phyloP scores from a whole-genome alignment of 2,113 vertebrate species.

The Ailurus styani region DNA sequence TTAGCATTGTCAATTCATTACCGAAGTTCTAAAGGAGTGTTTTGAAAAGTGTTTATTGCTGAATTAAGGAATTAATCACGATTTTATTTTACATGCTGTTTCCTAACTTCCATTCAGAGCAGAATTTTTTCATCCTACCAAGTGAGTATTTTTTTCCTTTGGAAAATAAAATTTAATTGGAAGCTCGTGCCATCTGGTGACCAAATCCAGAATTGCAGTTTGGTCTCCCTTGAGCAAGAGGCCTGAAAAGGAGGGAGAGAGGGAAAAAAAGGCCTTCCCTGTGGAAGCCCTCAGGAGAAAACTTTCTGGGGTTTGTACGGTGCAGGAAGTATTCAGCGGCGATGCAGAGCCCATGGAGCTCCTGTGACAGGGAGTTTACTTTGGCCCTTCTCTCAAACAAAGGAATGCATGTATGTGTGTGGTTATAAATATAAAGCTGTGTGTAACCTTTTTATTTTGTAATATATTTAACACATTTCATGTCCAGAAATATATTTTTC shows the following conservation, averaged over 20 bases:
- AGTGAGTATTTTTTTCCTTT: not conserved
- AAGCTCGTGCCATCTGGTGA: constrained; percentile 39
- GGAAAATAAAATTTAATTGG: not conserved
- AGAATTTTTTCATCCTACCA: not conserved
- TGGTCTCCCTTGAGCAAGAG: not conserved
- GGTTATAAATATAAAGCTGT: not conserved
- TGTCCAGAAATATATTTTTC: not conserved
- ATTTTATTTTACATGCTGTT: constrained; percentile 2
- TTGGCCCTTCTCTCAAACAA: not conserved
- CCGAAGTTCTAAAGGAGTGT: not conserved
- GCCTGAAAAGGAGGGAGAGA: not conserved
- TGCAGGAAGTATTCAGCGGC: not conserved
- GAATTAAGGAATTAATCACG: not conserved
- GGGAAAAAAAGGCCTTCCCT: not conserved
- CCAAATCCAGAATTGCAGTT: constrained; percentile 20
- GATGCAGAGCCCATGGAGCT: not conserved
- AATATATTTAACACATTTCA: not conserved
- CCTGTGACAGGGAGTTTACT: not conserved
- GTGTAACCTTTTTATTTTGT: not conserved
- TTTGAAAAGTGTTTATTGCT: not conserved
- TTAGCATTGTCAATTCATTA: not conserved
- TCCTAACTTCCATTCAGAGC: not conserved
- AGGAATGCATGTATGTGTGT: not conserved
- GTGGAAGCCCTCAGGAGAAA: not conserved
- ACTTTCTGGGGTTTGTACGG: not conserved